Evolutionary conservation across 2,113 vertebrate genomes (phyloP), one percentile per base, ranked within the genome.

Genomic region (Eira barbara): DNA sequence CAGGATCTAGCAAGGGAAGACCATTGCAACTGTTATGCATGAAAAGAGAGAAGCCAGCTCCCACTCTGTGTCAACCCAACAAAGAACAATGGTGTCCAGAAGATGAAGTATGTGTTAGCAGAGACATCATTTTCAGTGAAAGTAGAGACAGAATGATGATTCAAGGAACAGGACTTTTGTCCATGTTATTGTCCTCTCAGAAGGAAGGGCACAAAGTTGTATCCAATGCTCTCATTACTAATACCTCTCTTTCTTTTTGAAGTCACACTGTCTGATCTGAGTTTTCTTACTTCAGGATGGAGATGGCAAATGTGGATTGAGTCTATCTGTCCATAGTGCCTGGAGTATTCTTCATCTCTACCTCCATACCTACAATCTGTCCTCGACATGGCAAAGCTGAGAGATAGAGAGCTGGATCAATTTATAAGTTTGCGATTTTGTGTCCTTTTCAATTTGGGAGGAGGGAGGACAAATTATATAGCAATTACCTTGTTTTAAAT

Each of bases 11-110:
- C 74, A 98, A 98, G 36, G 97, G 97, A 79, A 98, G 98, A n/a
- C 98, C 25, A 98, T 95, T 91, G 97, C 98, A 94, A 99, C 98
- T 91, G 99, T 98, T 97, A 69, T 21, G 47, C 99, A 76, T 99
- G 98, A 97, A 99, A 99, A 29, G 99, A 99, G 83, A 99, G 97
- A 78, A 98, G 25, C 21, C 49, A 47, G 20, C 27, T 89, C 21
- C 42, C 81, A 27, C 25, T 52, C 13, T 29, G 39, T 14, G 29
- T 52, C 29, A 52, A 80, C 69, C 27, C 34, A 25, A 27, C 1
- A 11, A 87, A 86, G 67, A 36, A 3, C 18, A n/a, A 15, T 45
- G 34, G 10, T 81, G 45, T 45, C 39, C 57, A 78, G n/a, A 61
- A 92, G 39, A 73, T n/a, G 18, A 3, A 23, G 15, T 47, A 10